Evolutionary conservation across 2,797 vertebrate genomes (phyloP), one percentile per base, ranked within the genome.

Genomic region (Neosilurus hyrtlii): DNA sequence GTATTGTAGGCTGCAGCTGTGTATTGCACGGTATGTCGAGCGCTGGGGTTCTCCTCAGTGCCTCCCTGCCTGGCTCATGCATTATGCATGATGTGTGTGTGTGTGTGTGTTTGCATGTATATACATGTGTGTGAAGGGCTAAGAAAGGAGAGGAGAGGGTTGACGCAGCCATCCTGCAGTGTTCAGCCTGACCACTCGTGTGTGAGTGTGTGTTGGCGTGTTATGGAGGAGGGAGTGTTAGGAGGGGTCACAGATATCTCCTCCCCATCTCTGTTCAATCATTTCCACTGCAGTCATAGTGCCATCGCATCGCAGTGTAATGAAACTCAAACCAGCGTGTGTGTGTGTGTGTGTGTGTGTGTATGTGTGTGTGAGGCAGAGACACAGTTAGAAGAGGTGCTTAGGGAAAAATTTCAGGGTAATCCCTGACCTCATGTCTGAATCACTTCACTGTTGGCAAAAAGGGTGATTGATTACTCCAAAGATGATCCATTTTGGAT

Each of bases 51-150:
- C 84, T 84, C 79, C 56, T 52, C 85, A 87, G 86, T 90, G 90
- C 85, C 88, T 88, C 83, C 86, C 80, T 81, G 80, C 67, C 61
- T 63, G 63, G 20, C 22, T 83, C 79, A 86, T 91, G 89, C 88
- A 91, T 91, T 86, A 91, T 91, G 86, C 78, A 90, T 91, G 86
- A 56, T 68, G 61, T 30, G 80, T 26, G 51, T 62, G 65, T 72
- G 66, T 82, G 76, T 66, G 79, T 67, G 26, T 65, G 73, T 65
- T 49, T 66, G 54, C 63, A 59, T 37, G 54, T 70, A 57, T n/a
- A n/a, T n/a, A n/a, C n/a, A n/a, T n/a, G 84, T 43, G 68, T 74
- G 85, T 75, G 73, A 73, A 54, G 54, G 67, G 35, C n/a, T 63
- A 14, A 49, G 57, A 51, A 72, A 73, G 57, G 84, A 62, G 30